Base-by-base conservation (phyloP, 2,888 invertebrate genomes). In the Epiperipatus broadwayi region DNA sequence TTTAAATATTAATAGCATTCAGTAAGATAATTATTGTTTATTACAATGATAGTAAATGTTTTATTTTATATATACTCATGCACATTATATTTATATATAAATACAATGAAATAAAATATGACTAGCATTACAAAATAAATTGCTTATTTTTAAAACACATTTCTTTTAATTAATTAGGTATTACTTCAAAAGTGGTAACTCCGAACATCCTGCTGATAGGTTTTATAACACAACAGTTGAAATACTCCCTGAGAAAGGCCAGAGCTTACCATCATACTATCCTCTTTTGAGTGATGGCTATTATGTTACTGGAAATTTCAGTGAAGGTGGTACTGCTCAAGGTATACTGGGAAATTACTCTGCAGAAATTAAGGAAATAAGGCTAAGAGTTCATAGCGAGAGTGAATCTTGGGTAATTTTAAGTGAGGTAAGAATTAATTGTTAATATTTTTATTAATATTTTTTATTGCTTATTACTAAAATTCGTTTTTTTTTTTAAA, bases 401-500 rank as follows among this genome's bases (percentile, higher is more conserved):
- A 81, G 79, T 57, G 73, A 74, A 46, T 78, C 78, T 57, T 89
- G 87, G 89, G 80, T 78, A 5, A 75, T 89, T 48, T 65, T 91
- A 31, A 87, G 83, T 53, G 89, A 91, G 71, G 83, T 84, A 58
- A 67, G 65, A 50, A 44, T 5, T 20, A 38, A 10, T 36, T n/a
- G n/a, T n/a, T n/a, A n/a, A n/a, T n/a, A n/a, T n/a, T n/a, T n/a
- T n/a, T n/a, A n/a, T n/a, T n/a, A n/a, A n/a, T n/a, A n/a, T n/a
- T n/a, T n/a, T n/a, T n/a, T n/a, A n/a, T n/a, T n/a, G n/a, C n/a
- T n/a, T n/a, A n/a, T n/a, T n/a, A n/a, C n/a, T n/a, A n/a, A n/a
- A n/a, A n/a, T n/a, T n/a, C n/a, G n/a, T n/a, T n/a, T n/a, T n/a
- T n/a, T n/a, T n/a, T n/a, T n/a, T n/a, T n/a, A n/a, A n/a, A n/a